phyloP scores from a whole-genome alignment of 2,113 vertebrate genomes.

The Zosterops hypoxanthus region DNA sequence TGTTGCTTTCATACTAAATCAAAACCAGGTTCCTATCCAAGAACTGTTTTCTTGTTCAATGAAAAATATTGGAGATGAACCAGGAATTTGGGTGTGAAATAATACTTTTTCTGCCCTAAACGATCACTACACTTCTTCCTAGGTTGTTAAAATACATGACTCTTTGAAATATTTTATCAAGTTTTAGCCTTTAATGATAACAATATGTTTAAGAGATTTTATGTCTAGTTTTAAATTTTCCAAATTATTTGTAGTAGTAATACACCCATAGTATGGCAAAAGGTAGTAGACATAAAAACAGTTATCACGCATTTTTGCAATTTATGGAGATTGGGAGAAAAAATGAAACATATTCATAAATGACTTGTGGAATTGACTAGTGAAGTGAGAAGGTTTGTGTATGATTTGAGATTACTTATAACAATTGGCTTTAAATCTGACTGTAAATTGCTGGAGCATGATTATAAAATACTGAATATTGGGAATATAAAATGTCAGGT shows the following conservation, averaged over 20 bases:
- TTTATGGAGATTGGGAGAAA: neutral
- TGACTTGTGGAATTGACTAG: neutral
- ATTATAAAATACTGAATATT: neutral
- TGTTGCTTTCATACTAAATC: neutral
- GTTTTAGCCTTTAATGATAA: neutral
- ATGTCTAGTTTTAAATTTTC: neutral
- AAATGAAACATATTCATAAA: neutral
- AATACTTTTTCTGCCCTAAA: neutral
- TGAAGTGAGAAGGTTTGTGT: neutral
- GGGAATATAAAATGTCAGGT: neutral
- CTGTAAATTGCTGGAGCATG: neutral
- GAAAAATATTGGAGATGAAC: neutral
- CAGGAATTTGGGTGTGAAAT: neutral
- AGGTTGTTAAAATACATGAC: neutral
- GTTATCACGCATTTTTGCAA: neutral
- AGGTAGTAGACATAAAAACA: neutral
- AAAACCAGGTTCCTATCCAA: neutral
- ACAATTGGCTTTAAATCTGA: neutral
- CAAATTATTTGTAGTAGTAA: neutral
- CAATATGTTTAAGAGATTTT: neutral
- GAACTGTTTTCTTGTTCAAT: neutral
- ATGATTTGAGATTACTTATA: neutral
- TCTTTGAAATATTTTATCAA: neutral
- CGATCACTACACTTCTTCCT: neutral
- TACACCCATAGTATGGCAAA: neutral